Percentiles rank a stretch among this genome's conserved stretches.
phyloP scores from a whole-genome alignment of 2,113 vertebrate species.

The zebrafish (Danio rerio) region DNA sequence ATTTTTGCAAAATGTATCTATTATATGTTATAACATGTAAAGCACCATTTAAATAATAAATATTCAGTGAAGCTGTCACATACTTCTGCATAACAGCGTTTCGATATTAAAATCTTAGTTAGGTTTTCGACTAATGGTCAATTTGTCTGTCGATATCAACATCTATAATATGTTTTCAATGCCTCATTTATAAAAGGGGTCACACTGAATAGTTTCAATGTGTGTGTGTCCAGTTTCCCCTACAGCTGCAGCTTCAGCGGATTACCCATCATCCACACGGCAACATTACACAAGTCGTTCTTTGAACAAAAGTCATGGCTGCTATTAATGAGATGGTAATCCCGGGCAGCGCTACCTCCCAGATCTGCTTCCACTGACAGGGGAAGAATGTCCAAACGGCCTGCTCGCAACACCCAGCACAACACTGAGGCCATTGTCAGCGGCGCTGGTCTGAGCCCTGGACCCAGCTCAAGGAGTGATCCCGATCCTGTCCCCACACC shows the following conservation, averaged over 20 bases:
- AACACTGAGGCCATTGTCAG: conserved; percentile 97
- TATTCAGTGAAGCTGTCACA: neutral
- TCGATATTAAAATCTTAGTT: neutral
- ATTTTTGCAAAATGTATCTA: too few relatives aligned
- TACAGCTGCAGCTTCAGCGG: conserved; percentile 99
- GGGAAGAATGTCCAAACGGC: conserved; percentile 99
- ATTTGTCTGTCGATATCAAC: neutral
- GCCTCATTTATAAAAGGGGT: neutral
- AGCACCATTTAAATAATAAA: too few relatives aligned
- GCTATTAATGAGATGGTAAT: conserved; percentile 99
- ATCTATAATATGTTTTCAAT: conserved; percentile 59
- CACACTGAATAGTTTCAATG: conserved; percentile 71
- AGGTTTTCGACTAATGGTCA: neutral
- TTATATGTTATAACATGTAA: too few relatives aligned
- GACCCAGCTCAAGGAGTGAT: conserved; percentile 93
- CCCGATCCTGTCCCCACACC: conserved; percentile 59
- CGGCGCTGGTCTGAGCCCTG: conserved; percentile 87
- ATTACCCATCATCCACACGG: conserved; percentile 99
- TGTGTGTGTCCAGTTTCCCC: conserved; percentile 79
- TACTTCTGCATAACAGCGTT: neutral
- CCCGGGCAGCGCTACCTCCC: conserved; percentile 99
- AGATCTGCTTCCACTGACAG: conserved; percentile 99
- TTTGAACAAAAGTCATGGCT: conserved; percentile 99
- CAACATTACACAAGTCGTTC: conserved; percentile 99
- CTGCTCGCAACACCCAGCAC: conserved; percentile 89